Conservation (phyloP, 2,797 vertebrate genomes). For the Enteromius anoplus region DNA sequence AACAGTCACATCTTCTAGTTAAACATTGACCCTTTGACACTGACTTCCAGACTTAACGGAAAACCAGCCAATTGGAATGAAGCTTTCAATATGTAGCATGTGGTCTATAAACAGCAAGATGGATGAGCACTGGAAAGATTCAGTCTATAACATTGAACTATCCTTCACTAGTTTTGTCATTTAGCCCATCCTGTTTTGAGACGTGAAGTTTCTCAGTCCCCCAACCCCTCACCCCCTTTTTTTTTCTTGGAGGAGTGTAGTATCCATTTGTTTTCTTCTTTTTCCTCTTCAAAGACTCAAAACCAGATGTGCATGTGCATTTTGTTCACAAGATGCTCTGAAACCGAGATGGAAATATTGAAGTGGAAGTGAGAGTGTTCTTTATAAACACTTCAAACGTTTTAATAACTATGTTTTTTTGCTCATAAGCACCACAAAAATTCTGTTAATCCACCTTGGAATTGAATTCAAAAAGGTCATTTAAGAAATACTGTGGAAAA, state of each 20-base stretch:
- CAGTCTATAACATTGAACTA: conserved; percentile 16
- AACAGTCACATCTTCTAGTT: background rate
- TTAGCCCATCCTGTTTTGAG: conserved; percentile 33
- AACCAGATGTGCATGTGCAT: conserved; percentile 41
- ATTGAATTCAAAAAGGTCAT: background rate
- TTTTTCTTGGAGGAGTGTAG: background rate
- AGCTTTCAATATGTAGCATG: conserved; percentile 14
- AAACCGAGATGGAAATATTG: conserved; percentile 22
- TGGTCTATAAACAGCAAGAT: background rate
- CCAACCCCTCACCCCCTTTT: too few relatives aligned
- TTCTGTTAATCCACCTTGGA: conserved; percentile 16
- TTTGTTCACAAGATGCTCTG: conserved; percentile 21
- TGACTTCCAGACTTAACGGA: background rate
- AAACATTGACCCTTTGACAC: conserved; percentile 5
- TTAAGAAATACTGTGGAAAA: conserved; percentile 5
- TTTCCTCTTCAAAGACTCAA: conserved; percentile 9
- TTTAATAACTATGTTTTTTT: background rate
- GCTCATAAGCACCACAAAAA: conserved; percentile 12
- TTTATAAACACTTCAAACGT: conserved; percentile 42
- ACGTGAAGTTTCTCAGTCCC: background rate
- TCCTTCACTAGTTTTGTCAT: conserved; percentile 22
- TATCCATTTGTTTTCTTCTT: conserved; percentile 36
- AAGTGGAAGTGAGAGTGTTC: conserved; percentile 19
- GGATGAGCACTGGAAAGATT: conserved; percentile 8
- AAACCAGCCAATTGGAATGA: conserved; percentile 20